Evolutionary conservation across 2,888 invertebrate species (phyloP), one percentile per base, ranked within the genome.

Genomic region (Stictocephala bisonia): DNA sequence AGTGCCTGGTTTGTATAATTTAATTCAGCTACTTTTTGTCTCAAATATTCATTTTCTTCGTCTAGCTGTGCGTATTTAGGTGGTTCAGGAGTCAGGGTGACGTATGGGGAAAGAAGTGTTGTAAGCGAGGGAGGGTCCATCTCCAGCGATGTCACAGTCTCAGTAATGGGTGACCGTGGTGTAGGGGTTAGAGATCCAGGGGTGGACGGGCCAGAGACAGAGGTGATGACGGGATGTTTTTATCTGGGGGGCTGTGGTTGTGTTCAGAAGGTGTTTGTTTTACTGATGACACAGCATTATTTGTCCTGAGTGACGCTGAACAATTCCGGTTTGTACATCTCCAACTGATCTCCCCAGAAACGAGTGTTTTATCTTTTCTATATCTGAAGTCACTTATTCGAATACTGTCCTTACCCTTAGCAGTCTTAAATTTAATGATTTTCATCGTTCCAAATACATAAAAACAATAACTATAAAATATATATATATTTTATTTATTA

Each of bases 261-360:
- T 48, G 48, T n/a, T 9, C n/a, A 48, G n/a, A n/a, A 48, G 48
- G 48, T n/a, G 7, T 48, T n/a, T 48, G 11, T 48, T 15, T 48
- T 9, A 48, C 18, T 48, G 15, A 11, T 48, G 48, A 11, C 18
- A 48, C 48, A 9, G 48, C 48, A 48, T 15, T 48, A 15, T 48
- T 48, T 9, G 48, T 48, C 18, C 15, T 48, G n/a, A 48, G 48
- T n/a, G 48, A 48, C 15, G 48, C 48, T 48, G 48, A 15, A 15
- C 48, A 48, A 48, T 15, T 48, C 6, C 48, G 48, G 15, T 48
- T 48, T 48, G 48, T 7, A 15, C 48, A 48, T 48, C 48, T 48
- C 48, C 48, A 48, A 15, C 48, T 48, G 48, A 48, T 15, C 48
- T 48, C 48, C 11, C 48, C 48, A 48, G 48, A n/a, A 6, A 48